phyloP scores from a whole-genome alignment of 2,113 vertebrate genomes.

The Sebastes schlegelii region DNA sequence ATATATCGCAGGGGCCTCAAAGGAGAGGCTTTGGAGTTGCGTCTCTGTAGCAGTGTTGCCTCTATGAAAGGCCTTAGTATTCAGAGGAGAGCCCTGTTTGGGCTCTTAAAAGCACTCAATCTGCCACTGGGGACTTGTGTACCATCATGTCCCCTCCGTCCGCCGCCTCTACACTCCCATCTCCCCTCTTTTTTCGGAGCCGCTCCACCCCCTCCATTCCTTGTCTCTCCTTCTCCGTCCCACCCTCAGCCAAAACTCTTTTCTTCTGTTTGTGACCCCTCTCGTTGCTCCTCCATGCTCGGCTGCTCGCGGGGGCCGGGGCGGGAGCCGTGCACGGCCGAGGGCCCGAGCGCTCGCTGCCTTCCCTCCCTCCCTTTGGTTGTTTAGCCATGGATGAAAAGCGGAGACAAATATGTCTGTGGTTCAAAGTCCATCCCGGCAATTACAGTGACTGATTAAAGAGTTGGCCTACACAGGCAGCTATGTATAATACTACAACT shows the following conservation, averaged over 20 bases:
- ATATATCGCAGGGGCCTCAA: constrained; percentile 70
- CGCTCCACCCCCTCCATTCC: constrained; percentile 59
- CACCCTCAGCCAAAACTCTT: constrained; percentile 56
- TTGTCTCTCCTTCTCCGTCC: constrained; percentile 26
- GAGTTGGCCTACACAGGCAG: constrained; percentile 69
- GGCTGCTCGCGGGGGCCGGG: constrained; percentile 57
- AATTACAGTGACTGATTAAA: constrained; percentile 81
- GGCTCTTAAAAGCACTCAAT: constrained; percentile 71
- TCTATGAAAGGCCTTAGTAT: constrained; percentile 72
- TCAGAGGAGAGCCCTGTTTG: constrained; percentile 68
- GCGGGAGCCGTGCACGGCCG: constrained; percentile 37
- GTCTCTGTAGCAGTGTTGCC: constrained; percentile 72
- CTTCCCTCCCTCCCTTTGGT: constrained; percentile 37
- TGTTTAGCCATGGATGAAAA: constrained; percentile 74
- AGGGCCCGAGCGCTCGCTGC: constrained; percentile 19
- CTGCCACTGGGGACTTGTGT: constrained; percentile 67
- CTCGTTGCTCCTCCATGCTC: constrained; percentile 59
- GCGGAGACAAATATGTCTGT: constrained; percentile 78
- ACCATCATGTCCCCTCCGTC: constrained; percentile 62
- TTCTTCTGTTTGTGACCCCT: constrained; percentile 71
- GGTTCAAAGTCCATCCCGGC: constrained; percentile 79
- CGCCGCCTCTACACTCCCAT: constrained; percentile 28
- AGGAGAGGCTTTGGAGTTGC: constrained; percentile 70
- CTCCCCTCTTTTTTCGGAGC: constrained; percentile 53
- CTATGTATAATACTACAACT: constrained; percentile 72